A percentile compares a stretch with the other conserved stretches of the same genome.
Evolutionary conservation across 92 coral and sea anemone species (phyloP).

Genomic region (Ricordea florida): DNA sequence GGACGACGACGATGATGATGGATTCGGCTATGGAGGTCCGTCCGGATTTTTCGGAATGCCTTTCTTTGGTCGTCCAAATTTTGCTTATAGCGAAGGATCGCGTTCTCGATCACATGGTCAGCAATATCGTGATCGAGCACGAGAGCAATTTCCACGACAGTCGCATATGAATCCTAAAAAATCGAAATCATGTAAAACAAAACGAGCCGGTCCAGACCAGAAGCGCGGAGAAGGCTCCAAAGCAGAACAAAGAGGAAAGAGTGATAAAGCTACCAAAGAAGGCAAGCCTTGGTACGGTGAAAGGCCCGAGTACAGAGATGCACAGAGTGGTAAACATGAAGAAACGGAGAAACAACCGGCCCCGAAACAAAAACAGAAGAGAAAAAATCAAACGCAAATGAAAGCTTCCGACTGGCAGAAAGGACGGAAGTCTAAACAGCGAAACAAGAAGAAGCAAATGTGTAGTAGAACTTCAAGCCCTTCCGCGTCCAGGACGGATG

Average conservation of each 20-base stretch:
- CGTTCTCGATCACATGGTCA: neutral
- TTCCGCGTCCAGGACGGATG: neutral
- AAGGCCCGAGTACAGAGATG: neutral
- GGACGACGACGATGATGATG: slow-evolving; percentile 33
- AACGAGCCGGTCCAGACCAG: neutral
- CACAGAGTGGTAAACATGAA: neutral
- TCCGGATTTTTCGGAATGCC: slow-evolving; percentile 7
- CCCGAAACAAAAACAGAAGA: slow-evolving; percentile 1
- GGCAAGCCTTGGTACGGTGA: neutral
- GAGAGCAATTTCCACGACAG: too few relatives aligned
- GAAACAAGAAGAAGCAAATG: neutral
- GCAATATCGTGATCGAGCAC: neutral
- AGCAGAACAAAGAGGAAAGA: neutral
- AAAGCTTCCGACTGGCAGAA: slow-evolving; percentile 27
- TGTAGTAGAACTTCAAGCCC: neutral
- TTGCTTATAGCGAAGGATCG: neutral
- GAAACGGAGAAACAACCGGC: neutral
- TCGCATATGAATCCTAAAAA: too few relatives aligned
- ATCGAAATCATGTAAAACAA: too few relatives aligned
- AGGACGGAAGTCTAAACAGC: slow-evolving; percentile 17
- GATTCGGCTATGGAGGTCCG: too few relatives aligned
- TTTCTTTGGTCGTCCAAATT: slow-evolving; percentile 2
- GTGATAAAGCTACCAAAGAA: neutral
- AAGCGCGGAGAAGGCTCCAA: neutral
- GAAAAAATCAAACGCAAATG: slow-evolving; percentile 11